Evolutionary conservation across 2,888 invertebrate genomes (phyloP), one percentile per base, ranked within the genome.

Genomic region (Fissipunctia ypsillon): DNA sequence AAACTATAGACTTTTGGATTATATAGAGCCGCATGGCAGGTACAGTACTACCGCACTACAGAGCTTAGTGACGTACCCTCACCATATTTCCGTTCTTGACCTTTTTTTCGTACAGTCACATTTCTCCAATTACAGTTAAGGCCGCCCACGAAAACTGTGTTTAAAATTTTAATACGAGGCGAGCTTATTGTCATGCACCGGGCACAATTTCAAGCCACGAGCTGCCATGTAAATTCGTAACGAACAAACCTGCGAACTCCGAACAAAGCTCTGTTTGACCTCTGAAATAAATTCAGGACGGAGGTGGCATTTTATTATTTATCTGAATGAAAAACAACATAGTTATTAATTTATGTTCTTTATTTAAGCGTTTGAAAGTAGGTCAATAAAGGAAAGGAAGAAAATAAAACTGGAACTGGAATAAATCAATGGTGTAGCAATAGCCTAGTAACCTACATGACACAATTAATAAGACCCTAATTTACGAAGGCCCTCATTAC

Each of bases 401-500:
- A n/a, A n/a, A n/a, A n/a, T n/a, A n/a, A n/a, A n/a, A n/a, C n/a
- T n/a, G n/a, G n/a, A n/a, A n/a, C n/a, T 35, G 14, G 1, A 48
- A 63, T 50, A 76, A 76, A 69, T 54, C 31, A 31, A 35, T 41
- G 31, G 14, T 63, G n/a, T 48, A 50, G 31, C 41, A 25, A 52
- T 48, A 63, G 48, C 22, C 38, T 38, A 48, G 22, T 57, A 41
- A 65, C 75, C 59, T 43, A 79, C 28, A 57, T 59, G 68, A 19
- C 52, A 57, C 52, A 64, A 75, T 71, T 71, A 80, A 80, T 71
- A 48, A 64, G 56, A 41, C 52, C 52, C 56, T 78, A 56, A 82
- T 78, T 78, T 82, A 81, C 71, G 70, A 56, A 81, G 65, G 38
- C 59, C 66, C 25, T 77, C 81, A 82, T 82, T 81, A 74, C 66